These are phyloP conservation scores for Dendroctonus ponderosae DNA, from an alignment of 1,140 invertebrate species.

Conservation along the genomic window DNA sequence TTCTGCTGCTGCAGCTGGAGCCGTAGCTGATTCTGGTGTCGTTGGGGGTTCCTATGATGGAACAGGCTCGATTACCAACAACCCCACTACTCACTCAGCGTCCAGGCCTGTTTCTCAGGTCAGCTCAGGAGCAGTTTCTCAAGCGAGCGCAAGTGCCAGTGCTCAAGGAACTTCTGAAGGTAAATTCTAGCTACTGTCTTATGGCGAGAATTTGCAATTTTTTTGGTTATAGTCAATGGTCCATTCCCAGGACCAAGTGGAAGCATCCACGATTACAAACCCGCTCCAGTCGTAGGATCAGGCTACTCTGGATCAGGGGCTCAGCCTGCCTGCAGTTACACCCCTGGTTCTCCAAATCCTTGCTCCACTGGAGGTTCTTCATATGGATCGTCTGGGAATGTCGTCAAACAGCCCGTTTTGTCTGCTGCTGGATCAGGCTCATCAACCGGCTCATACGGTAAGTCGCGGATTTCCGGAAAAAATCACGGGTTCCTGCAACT, in stretches of 20 bases:
- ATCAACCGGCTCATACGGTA: neutral
- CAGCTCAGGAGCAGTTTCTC: too few relatives aligned
- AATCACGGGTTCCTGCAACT: neutral
- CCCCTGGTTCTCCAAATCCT: neutral
- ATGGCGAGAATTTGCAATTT: neutral
- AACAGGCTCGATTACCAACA: constrained; percentile 1
- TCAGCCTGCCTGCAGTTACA: neutral
- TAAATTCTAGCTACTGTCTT: neutral
- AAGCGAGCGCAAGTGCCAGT: too few relatives aligned
- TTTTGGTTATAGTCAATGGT: constrained; percentile 26
- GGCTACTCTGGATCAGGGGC: neutral
- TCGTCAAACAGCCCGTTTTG: neutral
- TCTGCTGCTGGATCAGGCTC: neutral
- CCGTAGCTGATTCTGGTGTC: neutral
- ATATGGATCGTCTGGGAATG: neutral
- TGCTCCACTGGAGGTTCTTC: neutral
- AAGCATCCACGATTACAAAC: constrained; percentile 38
- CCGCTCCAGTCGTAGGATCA: constrained; percentile 1
- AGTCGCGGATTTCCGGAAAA: neutral
- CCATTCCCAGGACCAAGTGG: constrained; percentile 39
- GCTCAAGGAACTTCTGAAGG: neutral
- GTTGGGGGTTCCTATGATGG: neutral
- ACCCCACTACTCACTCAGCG: too few relatives aligned
- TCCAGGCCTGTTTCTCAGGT: too few relatives aligned
- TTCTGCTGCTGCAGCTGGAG: neutral